Conservation (phyloP, 2,888 invertebrate genomes). For the Hirtodrosophila cameraria region DNA sequence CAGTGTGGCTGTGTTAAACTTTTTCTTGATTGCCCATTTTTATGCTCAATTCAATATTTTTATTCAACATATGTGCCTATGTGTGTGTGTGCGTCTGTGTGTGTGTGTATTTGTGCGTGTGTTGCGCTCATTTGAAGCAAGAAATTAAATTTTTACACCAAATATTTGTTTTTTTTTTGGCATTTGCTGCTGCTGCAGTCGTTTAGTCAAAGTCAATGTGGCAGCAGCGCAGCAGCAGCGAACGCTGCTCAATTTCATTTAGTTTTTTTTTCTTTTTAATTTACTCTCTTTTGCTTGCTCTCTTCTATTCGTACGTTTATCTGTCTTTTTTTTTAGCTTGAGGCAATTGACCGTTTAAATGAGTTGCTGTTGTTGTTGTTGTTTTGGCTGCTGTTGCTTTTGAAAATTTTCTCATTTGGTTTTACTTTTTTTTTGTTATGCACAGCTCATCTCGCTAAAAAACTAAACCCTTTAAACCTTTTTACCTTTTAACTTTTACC, state of each 20-base stretch:
- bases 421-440: conserved; percentile 36
- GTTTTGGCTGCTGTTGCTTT: conserved; percentile 32
- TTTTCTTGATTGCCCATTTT: conserved; percentile 59
- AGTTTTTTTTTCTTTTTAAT: conserved; percentile 43
- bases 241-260: conserved; percentile 49
- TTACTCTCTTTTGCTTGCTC: conserved; percentile 43
- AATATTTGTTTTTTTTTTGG: conserved; percentile 34
- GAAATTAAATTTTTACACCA: conserved; percentile 42
- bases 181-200: conserved; percentile 35
- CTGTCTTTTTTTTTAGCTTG: conserved; percentile 59
- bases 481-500: conserved; percentile 20
- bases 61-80: conserved; percentile 1
- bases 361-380: conserved; percentile 51
- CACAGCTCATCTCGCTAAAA: conserved; percentile 36
- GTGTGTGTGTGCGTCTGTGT: conserved; percentile 5
- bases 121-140: conserved; percentile 42
- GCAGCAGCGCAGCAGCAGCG: conserved; percentile 15
- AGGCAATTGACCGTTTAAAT: conserved; percentile 80
- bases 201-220: conserved; percentile 48
- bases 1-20: conserved; percentile 52
- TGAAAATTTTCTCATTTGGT: conserved; percentile 41
- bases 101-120: conserved; percentile 24
- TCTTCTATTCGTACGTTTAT: conserved; percentile 66
- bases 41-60: conserved; percentile 53
- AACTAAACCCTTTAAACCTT: conserved; percentile 46